Percentiles rank a stretch among this genome's conserved stretches.
These are phyloP conservation scores for Dicrurus megarhynchus DNA, from an alignment of 2,113 vertebrate genomes.

Conservation along the genomic window DNA sequence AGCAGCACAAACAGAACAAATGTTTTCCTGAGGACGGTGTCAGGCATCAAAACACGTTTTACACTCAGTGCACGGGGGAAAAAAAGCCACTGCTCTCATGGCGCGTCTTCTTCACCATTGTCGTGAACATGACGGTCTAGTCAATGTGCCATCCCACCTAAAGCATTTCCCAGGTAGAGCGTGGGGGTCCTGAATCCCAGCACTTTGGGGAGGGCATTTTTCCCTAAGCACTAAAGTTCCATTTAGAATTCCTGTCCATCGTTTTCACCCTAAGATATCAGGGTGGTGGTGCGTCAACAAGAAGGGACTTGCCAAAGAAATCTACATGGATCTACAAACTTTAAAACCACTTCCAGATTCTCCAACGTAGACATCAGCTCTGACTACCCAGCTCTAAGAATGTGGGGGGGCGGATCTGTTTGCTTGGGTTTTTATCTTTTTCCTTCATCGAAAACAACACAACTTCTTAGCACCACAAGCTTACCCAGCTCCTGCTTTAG, in stretches of 20 bases:
- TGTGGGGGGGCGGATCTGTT: background rate
- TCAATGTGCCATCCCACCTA: background rate
- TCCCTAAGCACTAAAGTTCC: background rate
- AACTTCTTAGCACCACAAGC: background rate
- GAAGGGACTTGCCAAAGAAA: background rate
- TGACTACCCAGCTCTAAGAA: background rate
- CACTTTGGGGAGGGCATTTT: background rate
- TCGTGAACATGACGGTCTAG: fast-evolving
- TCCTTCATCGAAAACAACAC: background rate
- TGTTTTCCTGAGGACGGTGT: background rate
- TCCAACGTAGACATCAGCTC: background rate
- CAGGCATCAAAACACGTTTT: background rate
- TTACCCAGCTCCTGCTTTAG: background rate
- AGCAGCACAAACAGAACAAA: background rate
- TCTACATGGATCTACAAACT: background rate
- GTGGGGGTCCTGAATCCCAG: background rate
- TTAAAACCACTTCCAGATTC: background rate
- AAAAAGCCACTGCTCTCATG: background rate
- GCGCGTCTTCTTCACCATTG: background rate
- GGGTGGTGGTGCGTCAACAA: fast-evolving
- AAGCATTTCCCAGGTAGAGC: background rate
- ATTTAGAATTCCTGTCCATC: background rate
- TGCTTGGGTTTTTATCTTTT: background rate
- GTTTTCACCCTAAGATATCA: background rate
- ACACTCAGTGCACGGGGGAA: background rate